These are phyloP conservation scores for Stenolophus ochropezus DNA, from an alignment of 2,888 invertebrate species.

Conservation along the genomic window DNA sequence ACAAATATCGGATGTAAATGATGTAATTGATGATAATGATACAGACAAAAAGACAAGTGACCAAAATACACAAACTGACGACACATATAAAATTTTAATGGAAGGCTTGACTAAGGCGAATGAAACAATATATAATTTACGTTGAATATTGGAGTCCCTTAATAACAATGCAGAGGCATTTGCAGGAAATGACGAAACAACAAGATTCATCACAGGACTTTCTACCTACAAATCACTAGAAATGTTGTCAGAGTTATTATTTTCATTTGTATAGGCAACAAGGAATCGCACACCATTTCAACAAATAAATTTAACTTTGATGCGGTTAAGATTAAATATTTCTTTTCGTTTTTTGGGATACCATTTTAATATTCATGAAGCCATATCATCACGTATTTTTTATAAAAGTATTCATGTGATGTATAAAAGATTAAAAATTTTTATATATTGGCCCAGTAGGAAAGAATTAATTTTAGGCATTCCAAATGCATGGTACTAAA, in stretches of 20 bases:
- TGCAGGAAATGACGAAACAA: constrained; percentile 1
- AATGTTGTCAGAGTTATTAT: background rate
- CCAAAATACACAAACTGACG: background rate
- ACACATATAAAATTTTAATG: background rate
- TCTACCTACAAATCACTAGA: background rate
- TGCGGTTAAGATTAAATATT: background rate
- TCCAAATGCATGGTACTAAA: background rate
- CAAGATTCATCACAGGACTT: constrained; percentile 7
- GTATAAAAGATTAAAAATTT: background rate
- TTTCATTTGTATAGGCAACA: background rate
- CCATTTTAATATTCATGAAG: constrained; percentile 7
- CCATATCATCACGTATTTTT: background rate
- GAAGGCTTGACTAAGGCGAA: background rate
- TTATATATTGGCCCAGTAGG: background rate
- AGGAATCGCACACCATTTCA: background rate
- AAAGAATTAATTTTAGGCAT: background rate
- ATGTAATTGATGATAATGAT: background rate
- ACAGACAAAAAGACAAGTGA: background rate
- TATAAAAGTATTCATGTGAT: background rate
- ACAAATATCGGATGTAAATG: too few relatives aligned
- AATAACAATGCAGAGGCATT: background rate
- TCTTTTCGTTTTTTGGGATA: background rate
- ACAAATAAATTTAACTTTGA: background rate
- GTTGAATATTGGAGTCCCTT: background rate
- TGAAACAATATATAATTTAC: background rate